phyloP scores from a whole-genome alignment of 2,113 vertebrate genomes.

The Corythornis cristatus region DNA sequence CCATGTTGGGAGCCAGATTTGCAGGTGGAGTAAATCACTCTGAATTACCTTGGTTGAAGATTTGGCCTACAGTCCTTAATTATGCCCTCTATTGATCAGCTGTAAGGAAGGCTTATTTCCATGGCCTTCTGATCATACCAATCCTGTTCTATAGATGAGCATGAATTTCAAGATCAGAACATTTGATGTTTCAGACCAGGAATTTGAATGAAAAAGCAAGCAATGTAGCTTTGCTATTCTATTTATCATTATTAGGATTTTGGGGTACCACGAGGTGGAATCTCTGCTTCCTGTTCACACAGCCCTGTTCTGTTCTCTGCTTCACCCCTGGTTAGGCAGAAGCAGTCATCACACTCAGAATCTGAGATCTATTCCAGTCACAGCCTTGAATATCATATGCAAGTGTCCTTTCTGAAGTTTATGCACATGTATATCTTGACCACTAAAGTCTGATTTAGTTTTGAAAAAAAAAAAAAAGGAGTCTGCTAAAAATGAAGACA shows the following conservation, averaged over 20 bases:
- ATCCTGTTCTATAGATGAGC: neutral
- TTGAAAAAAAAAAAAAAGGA: conserved; percentile 7
- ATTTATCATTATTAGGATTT: neutral
- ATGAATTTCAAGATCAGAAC: neutral
- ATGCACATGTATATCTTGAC: neutral
- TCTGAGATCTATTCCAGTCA: neutral
- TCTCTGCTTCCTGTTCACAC: neutral
- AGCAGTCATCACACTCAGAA: neutral
- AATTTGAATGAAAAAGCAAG: neutral
- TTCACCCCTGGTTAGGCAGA: neutral
- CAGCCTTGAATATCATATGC: neutral
- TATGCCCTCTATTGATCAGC: neutral
- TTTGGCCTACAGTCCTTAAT: conserved; percentile 13
- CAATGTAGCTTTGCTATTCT: neutral
- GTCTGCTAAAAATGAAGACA: conserved; percentile 45
- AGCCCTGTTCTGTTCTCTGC: neutral
- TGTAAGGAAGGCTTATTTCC: neutral
- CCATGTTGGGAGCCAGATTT: neutral
- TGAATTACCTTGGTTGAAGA: neutral
- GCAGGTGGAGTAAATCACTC: neutral
- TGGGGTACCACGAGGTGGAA: neutral
- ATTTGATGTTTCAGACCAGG: neutral
- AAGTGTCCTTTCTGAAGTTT: neutral
- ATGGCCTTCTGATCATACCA: neutral
- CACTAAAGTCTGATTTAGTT: neutral